Evolutionary conservation across 2,113 vertebrate species (phyloP), one percentile per base, ranked within the genome.

Genomic region (Psittacula cyanocephala): DNA sequence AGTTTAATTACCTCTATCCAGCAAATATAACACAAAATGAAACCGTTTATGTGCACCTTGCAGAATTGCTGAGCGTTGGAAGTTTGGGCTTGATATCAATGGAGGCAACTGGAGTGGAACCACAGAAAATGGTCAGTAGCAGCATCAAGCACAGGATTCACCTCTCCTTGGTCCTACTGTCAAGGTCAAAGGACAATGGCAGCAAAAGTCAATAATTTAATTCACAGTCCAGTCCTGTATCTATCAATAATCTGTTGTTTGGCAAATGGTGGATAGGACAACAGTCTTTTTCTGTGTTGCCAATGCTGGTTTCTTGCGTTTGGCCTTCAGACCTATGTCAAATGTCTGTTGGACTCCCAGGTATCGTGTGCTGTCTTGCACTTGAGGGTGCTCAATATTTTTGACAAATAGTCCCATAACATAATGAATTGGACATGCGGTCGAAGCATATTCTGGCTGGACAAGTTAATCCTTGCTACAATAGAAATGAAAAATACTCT

Each of bases 381-480:
- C 41, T 71, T 60, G 2, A 69, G 33, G 4, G 6, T 55, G 43
- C 29, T 86, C 88, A 68, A 71, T 59, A 41, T 75, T 87, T 86
- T 91, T 84, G 81, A 91, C 31, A 89, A 63, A 91, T 72, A 41
- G 57, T 44, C 39, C 37, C 27, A 27, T 84, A 50, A 95, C 1
- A 4, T 63, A 91, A 71, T 14, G 74, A 81, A 93, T 79, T 71
- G 57, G 65, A 81, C 55, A 62, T 2, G 10, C 39, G 95, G 77
- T 47, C 64, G 69, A 87, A 95, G 57, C 60, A 78, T 57, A 60
- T 89, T 79, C 71, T 76, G 65, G 27, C 33, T 81, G 81, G 39
- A 93, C 64, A 95, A 96, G 77, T 95, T 93, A 95, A 95, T 96
- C 72, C 80, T 86, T 75, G 75, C 76, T 78, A 64, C 80, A 35